Percentiles rank a stretch among this genome's conserved stretches.
Conservation (phyloP, 2,113 vertebrate species). For the Oceanites oceanicus region DNA sequence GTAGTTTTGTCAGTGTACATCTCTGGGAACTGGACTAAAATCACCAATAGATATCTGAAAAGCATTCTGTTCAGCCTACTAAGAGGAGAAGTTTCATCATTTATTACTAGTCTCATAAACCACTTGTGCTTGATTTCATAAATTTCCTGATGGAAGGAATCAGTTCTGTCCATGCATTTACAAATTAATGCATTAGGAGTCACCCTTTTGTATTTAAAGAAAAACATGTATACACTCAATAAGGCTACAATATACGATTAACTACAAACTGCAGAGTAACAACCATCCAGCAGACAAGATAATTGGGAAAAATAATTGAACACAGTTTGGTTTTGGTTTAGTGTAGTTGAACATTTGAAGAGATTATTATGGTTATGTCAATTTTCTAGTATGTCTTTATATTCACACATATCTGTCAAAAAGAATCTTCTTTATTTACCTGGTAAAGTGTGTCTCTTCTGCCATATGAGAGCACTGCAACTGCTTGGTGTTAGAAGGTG, state of each 20-base stretch:
- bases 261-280: neutral
- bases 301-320: slow-evolving; percentile 27
- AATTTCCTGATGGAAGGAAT: neutral
- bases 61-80: neutral
- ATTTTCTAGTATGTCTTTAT: slow-evolving; percentile 21
- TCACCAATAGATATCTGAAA: neutral
- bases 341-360: neutral
- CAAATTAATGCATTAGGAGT: neutral
- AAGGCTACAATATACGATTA: neutral
- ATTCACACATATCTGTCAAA: slow-evolving; percentile 27
- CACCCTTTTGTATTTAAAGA: neutral
- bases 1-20: neutral
- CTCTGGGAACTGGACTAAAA: neutral
- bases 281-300: neutral
- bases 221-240: neutral
- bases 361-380: slow-evolving; percentile 17
- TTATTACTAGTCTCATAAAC: neutral
- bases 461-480: slow-evolving; percentile 73
- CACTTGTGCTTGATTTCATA: neutral
- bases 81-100: neutral
- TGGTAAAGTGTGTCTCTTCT: slow-evolving; percentile 71
- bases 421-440: slow-evolving; percentile 63
- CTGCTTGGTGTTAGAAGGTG: slow-evolving; percentile 63
- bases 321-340: slow-evolving; percentile 10
- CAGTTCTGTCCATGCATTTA: neutral